Base-by-base conservation (phyloP, 2,113 vertebrate genomes). In the Synodontis membranacea region DNA sequence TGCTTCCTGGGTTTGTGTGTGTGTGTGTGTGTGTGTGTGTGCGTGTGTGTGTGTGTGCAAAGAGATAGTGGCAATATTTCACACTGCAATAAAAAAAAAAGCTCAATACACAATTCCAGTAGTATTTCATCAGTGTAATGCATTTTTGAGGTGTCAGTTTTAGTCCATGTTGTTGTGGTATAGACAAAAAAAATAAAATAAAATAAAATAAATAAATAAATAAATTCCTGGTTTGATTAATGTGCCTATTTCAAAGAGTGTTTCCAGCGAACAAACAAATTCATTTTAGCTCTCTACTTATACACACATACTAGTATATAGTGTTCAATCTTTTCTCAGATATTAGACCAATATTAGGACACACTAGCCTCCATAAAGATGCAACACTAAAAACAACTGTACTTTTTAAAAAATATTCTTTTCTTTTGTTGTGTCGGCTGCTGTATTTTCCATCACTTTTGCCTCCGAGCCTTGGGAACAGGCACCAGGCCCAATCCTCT, bases 11-110 rank as follows among this genome's bases (percentile, higher is more conserved):
- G 42, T 46, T 1, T 66, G n/a, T 64, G 25, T 39, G 44, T 78
- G 75, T 21, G 75, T 34, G 46, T 34, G 48, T 78, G 75, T 52
- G 75, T 78, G 75, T 78, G 75, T 78, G n/a, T 52, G 74, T 17
- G 46, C 19, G 46, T 50, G n/a, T 52, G 46, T 78, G 48, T 52
- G n/a, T 78, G 46, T 52, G 46, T 48, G n/a, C 39, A 21, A 19
- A 37, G 39, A 46, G 2, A 6, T 72, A 14, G 21, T 21, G 46
- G 3, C 44, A n/a, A n/a, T n/a, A n/a, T n/a, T n/a, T n/a, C n/a
- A n/a, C 10, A 1, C 68, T 74, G 34, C 50, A 48, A 28, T 74
- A 4, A 42, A 39, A 70, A 48, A 37, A 31, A 68, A 46, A 84
- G 82, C 68, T 74, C 37, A 58, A 25, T 50, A 37, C 52, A 75